A percentile compares a stretch with the other conserved stretches of the same genome.
Evolutionary conservation across 2,888 invertebrate species (phyloP).

Genomic region (Agrochola litura): DNA sequence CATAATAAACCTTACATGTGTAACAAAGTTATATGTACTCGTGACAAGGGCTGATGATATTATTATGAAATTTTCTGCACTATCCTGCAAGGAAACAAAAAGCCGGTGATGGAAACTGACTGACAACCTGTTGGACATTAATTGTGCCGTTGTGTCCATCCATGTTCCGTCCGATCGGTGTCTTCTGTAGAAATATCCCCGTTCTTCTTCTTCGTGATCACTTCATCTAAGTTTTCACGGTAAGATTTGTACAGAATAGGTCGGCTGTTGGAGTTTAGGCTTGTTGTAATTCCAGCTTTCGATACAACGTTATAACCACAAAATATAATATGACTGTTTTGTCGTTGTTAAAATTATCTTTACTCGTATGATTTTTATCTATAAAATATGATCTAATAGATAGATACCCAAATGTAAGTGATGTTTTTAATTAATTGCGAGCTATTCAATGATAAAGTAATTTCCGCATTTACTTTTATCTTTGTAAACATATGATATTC

Average conservation of each 20-base stretch:
- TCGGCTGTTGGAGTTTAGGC: background rate
- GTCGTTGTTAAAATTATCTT: conserved; percentile 1
- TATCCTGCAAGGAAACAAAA: background rate
- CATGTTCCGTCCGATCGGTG: no score
- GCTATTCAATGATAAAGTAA: conserved; percentile 15
- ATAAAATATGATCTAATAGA: background rate
- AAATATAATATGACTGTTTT: background rate
- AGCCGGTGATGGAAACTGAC: background rate
- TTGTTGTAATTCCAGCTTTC: background rate
- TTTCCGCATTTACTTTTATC: conserved; percentile 44
- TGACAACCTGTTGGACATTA: no score
- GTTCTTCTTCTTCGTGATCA: no score
- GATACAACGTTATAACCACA: background rate
- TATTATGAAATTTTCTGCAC: background rate
- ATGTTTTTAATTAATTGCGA: conserved; percentile 42
- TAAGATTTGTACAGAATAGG: no score
- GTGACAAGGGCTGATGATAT: background rate
- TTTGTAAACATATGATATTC: conserved; percentile 39
- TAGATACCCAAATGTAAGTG: conserved; percentile 2
- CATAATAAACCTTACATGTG: no score
- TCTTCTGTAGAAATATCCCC: no score
- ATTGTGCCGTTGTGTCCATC: no score
- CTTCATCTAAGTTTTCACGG: no score
- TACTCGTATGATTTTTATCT: background rate
- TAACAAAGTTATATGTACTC: background rate